Percentiles rank a stretch among this genome's conserved stretches.
phyloP scores from a whole-genome alignment of 2,113 vertebrate species.

The Circaetus cinerascens region DNA sequence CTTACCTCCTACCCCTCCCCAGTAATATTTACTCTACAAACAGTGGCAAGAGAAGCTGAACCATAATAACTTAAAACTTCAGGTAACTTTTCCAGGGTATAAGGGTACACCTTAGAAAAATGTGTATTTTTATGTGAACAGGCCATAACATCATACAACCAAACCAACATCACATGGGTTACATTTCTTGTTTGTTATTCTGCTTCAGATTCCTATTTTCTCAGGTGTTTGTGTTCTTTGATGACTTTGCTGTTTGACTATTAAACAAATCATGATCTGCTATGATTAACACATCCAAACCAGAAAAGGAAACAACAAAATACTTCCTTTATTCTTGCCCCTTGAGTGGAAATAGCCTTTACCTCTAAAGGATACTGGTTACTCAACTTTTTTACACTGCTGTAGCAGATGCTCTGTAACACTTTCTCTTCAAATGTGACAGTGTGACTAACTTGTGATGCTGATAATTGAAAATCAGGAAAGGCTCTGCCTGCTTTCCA shows the following conservation, averaged over 20 bases:
- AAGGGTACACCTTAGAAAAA: not conserved
- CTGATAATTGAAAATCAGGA: not conserved
- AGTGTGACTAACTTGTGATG: not conserved
- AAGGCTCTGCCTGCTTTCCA: not conserved
- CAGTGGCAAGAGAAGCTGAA: not conserved
- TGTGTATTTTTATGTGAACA: not conserved
- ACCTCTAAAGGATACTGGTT: not conserved
- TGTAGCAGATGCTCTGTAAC: not conserved
- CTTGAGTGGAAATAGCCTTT: not conserved
- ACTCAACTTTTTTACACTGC: not conserved
- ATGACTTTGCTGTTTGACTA: not conserved
- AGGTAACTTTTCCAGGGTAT: not conserved
- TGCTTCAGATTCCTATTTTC: not conserved
- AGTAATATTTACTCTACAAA: not conserved
- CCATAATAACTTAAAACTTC: not conserved
- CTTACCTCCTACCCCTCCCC: too few relatives aligned
- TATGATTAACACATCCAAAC: not conserved
- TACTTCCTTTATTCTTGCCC: not conserved
- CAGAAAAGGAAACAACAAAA: not conserved
- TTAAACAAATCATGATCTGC: not conserved
- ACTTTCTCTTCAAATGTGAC: not conserved
- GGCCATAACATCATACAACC: not conserved
- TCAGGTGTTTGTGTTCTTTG: not conserved
- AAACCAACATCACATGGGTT: not conserved
- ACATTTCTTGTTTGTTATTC: not conserved